Conservation (phyloP, 2,113 vertebrate genomes). For the Cephalophus harveyi region DNA sequence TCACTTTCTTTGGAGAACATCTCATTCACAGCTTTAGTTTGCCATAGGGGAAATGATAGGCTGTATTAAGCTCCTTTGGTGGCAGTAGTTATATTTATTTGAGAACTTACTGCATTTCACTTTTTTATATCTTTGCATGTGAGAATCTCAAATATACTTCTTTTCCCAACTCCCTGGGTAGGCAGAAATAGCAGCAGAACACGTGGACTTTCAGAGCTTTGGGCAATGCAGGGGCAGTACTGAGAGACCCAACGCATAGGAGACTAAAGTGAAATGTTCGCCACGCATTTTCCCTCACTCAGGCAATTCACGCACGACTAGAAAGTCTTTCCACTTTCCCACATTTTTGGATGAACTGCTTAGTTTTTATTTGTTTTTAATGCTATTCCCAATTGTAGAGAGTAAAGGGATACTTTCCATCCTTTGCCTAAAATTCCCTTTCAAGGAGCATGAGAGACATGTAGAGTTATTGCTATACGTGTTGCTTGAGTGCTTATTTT, state of each 20-base stretch:
- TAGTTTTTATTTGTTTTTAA: background rate
- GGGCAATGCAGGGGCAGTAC: slow-evolving; percentile 49
- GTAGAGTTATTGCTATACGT: background rate
- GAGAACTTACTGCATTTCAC: background rate
- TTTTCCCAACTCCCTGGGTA: background rate
- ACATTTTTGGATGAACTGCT: background rate
- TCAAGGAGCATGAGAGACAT: background rate
- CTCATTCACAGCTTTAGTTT: background rate
- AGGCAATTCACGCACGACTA: background rate
- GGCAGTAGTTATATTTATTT: background rate
- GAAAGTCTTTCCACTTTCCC: background rate
- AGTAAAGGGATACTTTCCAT: background rate
- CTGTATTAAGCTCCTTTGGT: background rate
- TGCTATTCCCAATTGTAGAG: background rate
- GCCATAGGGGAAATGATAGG: background rate
- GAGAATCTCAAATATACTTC: background rate
- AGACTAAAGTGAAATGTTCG: background rate
- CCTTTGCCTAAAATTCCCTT: background rate
- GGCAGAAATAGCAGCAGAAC: background rate
- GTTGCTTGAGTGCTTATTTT: background rate
- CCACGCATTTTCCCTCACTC: background rate
- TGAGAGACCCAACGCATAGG: slow-evolving; percentile 24
- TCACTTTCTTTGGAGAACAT: background rate
- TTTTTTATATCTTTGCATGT: slow-evolving; percentile 1
- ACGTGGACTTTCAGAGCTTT: background rate